These are phyloP conservation scores for Cryptotis parvus DNA, from an alignment of 2,113 vertebrate species.

Conservation along the genomic window DNA sequence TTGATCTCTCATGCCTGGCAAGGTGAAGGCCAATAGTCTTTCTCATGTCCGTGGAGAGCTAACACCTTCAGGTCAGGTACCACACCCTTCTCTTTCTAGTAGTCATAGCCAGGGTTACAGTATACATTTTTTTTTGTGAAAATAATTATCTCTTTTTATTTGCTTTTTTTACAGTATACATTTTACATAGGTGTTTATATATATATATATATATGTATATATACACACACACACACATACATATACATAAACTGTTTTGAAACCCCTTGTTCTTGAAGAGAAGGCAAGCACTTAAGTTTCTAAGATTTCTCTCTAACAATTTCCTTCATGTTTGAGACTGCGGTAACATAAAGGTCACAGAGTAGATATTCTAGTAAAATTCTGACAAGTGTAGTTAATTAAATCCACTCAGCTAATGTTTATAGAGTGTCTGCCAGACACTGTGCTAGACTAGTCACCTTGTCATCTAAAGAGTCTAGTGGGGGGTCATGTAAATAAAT, in stretches of 20 bases:
- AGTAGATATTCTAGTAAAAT: constrained; percentile 39
- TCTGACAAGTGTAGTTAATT: constrained; percentile 62
- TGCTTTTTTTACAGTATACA: no score
- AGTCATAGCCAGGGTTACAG: neutral
- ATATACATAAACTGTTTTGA: neutral
- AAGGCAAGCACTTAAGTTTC: neutral
- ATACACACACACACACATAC: no score
- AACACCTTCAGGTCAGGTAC: neutral
- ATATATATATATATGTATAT: no score
- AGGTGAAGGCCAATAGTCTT: neutral
- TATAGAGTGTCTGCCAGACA: constrained; percentile 21
- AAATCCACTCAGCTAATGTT: constrained; percentile 47
- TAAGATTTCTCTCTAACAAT: neutral
- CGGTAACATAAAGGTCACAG: constrained; percentile 4
- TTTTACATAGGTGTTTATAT: no score
- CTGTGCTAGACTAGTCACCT: constrained; percentile 29
- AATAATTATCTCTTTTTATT: no score
- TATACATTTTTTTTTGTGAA: no score
- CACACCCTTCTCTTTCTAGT: neutral
- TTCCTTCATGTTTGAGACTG: constrained; percentile 26
- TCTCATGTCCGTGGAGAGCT: neutral
- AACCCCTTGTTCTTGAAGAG: neutral
- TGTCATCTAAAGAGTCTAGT: constrained; percentile 13
- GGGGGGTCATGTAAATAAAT: neutral
- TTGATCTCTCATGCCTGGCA: neutral